Evolutionary conservation across 2,797 vertebrate species (phyloP), one percentile per base, ranked within the genome.

Genomic region (Pangasius larnaudii): DNA sequence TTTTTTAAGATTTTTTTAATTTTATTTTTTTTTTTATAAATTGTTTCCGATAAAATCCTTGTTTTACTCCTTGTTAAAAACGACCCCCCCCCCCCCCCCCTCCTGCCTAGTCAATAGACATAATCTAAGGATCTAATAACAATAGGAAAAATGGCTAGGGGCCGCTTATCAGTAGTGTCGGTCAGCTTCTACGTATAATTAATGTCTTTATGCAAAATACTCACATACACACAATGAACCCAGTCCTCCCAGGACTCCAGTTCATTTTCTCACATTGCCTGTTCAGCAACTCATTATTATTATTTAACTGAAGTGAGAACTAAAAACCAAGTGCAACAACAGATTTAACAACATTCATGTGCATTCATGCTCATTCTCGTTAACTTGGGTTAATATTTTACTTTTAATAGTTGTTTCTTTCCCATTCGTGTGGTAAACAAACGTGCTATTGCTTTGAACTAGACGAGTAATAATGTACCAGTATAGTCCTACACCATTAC

Each of bases 181-280:
- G n/a, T 53, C 75, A 56, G 75, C 14, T 78, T 56, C 30, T 33
- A 2, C 13, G 19, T 24, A 2, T 36, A 80, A 80, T 79, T 56
- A 56, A 79, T 79, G 30, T 58, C 77, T 22, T 79, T 79, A 79
- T 58, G 51, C 77, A 36, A 58, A 56, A 56, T 79, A 56, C 58
- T 79, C 77, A 36, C 30, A 36, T 58, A 56, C 51, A 58, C 51
- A 58, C n/a, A 19, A 30, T 22, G n/a, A 78, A 53, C n/a, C 30
- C 51, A 33, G 36, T 22, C 30, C 77, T 36, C 72, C 42, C 4
- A 46, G 71, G 71, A 24, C 22, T 42, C 39, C 8, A 13, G 42
- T 49, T 46, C 42, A 75, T 75, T 75, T 27, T 49, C 22, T 75
- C 4, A 27, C 6, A 46, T 49, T 13, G 72, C 10, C 72, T 24